Evolutionary conservation across 2,888 invertebrate species (phyloP), one percentile per base, ranked within the genome.

Genomic region (Diploptera punctata): DNA sequence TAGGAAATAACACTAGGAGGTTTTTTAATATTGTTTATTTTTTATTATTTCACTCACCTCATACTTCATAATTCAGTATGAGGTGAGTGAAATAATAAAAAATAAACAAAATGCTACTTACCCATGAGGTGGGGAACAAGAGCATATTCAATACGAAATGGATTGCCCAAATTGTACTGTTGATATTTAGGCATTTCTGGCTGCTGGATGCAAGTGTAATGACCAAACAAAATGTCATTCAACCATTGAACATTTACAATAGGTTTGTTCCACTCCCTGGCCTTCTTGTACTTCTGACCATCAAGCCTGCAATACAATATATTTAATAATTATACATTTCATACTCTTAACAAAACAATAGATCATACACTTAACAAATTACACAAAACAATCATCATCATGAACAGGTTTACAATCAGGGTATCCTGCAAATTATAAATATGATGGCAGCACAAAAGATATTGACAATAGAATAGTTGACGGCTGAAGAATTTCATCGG

Each of bases 211-310:
- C 82, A 81, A 0, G 82, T 79, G 73, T 81, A 80, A 82, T 96
- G 93, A 0, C 98, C 98, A 71, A 97, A 90, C 80, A 97, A 87
- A 68, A 98, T 87, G 82, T 98, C 98, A 43, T 94, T 95, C 76
- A 99, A 84, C 98, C 98, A 98, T 77, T 94, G 91, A 0, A 94
- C 92, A 80, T 97, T 98, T 0, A 99, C 97, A 1, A 95, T 91
- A 0, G 95, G 94, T 47, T 93, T 92, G 78, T 91, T 91, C 95
- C 96, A 97, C 81, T 98, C 97, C 65, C 93, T 88, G 0, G 99
- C 98, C 77, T 94, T 94, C 75, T 90, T 86, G 83, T 91, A 95
- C 83, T 99, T 99, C 76, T 87, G 87, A 24, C 97, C 97, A 75
- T 96, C 95, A 0, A 92, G 89, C 76, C 94, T 94, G 78, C 47